Base-by-base conservation (phyloP, 2,888 invertebrate species). In the Caenorhabditis sulstoni region DNA sequence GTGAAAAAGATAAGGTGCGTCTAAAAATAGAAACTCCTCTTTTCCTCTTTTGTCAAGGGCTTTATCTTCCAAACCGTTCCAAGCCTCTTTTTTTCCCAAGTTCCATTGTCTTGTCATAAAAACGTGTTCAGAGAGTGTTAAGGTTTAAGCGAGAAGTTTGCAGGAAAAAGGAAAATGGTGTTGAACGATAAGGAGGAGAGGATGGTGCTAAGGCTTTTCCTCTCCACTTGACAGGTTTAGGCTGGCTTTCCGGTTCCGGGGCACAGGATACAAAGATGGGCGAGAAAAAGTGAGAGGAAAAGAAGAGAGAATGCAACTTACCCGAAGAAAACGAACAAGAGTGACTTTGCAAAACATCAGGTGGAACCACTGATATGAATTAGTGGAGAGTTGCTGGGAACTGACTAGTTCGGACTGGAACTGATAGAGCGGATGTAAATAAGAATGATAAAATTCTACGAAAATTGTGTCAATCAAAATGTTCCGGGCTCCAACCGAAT, bases 1-100 rank as follows among this genome's bases (percentile, higher is more conserved):
- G 64, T 73, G 71, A 73, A 71, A 58, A 22, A 64, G 62, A 73
- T 62, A 71, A 62, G 53, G n/a, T 62, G 18, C 45, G 49, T 57
- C 64, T 73, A 73, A 58, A 58, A 50, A 49, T 73, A 73, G 73
- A 57, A 57, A 22, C 35, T 37, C n/a, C 12, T 52, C 22, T 20
- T 11, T 41, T 11, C 41, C 14, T 11, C 11, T 8, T 41, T 2
- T 14, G 11, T 3, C 3, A 57, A 20, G n/a, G 22, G 57, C 39
- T 41, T 29, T 20, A 9, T 8, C 14, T 37, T 14, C 9, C 23
- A 9, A 22, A 29, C 41, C 29, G 29, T 39, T 37, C 11, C 12
- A 39, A 18, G 4, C 16, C 58, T 20, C 9, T 39, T 14, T 41
- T n/a, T n/a, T 29, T n/a, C n/a, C n/a, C n/a, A 59, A 18, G n/a